A percentile compares a stretch with the other conserved stretches of the same genome.
Conservation (phyloP, 2,888 invertebrate species). For the Tetramorium bicarinatum region DNA sequence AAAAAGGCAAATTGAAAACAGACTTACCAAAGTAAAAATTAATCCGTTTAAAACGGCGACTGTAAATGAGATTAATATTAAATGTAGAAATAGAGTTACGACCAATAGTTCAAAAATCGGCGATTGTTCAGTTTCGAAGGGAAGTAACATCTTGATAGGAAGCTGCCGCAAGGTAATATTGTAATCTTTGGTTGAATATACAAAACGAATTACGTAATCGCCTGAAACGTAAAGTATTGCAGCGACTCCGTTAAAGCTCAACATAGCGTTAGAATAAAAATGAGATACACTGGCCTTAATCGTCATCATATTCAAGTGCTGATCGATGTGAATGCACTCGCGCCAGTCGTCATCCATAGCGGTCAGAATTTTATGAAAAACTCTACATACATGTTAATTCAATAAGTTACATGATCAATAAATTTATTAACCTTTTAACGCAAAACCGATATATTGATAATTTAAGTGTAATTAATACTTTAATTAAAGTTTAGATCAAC, state of each 20-base stretch:
- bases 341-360: conserved; percentile 46
- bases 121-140: conserved; percentile 47
- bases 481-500: not conserved
- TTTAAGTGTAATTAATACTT: not conserved
- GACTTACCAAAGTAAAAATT: conserved; percentile 39
- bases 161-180: conserved; percentile 11
- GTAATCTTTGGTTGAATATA: not conserved
- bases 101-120: conserved; percentile 44
- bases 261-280: conserved; percentile 39
- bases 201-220: not conserved
- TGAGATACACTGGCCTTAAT: conserved; percentile 33
- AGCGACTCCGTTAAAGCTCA: conserved; percentile 32
- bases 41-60: conserved; percentile 27
- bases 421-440: not conserved
- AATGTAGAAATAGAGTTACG: conserved; percentile 22
- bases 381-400: conserved; percentile 12
- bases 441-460: not conserved
- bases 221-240: conserved; percentile 13
- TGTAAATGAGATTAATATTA: not conserved
- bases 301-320: conserved; percentile 10
- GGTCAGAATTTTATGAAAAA: conserved; percentile 13
- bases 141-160: conserved; percentile 42
- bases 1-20: not conserved
- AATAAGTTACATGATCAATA: not conserved
- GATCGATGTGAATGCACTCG: conserved; percentile 9